Percentiles rank a stretch among this genome's conserved stretches.
Evolutionary conservation across 2,888 invertebrate species (phyloP).

Genomic region (Diplolepis rosae): DNA sequence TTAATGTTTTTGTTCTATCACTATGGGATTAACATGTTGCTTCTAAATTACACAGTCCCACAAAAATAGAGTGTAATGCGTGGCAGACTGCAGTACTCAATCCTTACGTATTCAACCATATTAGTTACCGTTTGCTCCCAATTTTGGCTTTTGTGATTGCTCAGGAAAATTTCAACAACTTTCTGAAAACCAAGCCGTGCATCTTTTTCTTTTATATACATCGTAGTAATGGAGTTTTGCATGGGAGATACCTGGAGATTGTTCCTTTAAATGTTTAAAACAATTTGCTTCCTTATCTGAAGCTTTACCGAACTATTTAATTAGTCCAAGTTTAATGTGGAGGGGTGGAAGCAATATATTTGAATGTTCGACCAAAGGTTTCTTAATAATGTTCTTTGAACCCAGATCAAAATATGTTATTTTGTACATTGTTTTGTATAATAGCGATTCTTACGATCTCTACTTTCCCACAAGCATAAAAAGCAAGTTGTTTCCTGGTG

Average conservation of each 20-base stretch:
- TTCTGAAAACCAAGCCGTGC: slow-evolving; percentile 39
- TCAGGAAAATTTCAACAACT: slow-evolving; percentile 29
- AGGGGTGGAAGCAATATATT: too few species aligned
- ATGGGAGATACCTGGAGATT: slow-evolving; percentile 15
- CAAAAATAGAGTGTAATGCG: too few species aligned
- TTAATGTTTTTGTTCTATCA: too few species aligned
- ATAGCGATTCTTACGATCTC: neutral
- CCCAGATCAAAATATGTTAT: slow-evolving; percentile 4
- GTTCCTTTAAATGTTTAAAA: too few species aligned
- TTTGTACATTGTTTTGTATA: neutral
- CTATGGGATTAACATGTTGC: too few species aligned
- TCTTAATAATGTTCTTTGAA: neutral
- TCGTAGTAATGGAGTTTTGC: slow-evolving; percentile 29
- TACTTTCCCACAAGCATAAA: neutral
- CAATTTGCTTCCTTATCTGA: too few species aligned
- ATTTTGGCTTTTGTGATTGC: slow-evolving; percentile 33
- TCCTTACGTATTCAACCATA: slow-evolving; percentile 28
- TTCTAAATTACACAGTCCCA: too few species aligned
- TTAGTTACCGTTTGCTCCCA: slow-evolving; percentile 30
- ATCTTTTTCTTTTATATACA: slow-evolving; percentile 28
- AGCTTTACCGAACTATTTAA: too few species aligned
- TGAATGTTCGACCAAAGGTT: too few species aligned
- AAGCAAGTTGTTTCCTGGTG: neutral
- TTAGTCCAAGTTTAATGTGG: too few species aligned
- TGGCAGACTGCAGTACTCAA: too few species aligned